Evolutionary conservation across 2,113 vertebrate genomes (phyloP).

Genomic region (Rattus rattus): DNA sequence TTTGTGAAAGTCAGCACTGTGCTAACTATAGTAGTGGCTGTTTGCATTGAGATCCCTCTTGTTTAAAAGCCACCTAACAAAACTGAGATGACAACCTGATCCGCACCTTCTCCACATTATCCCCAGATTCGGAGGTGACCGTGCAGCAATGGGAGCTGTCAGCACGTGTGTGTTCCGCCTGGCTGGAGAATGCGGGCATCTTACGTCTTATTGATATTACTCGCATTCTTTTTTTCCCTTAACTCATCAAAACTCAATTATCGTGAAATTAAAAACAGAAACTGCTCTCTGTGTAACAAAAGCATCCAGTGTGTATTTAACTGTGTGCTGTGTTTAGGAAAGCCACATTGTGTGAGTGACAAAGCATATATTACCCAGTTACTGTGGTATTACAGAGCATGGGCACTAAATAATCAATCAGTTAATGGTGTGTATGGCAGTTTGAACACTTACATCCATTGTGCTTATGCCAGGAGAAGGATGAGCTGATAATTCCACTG

Average conservation of each 20-base stretch:
- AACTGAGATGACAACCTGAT: constrained; percentile 83
- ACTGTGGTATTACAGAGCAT: constrained; percentile 87
- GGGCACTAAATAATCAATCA: constrained; percentile 91
- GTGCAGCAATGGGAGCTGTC: constrained; percentile 85
- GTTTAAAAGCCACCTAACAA: constrained; percentile 83
- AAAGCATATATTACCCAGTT: constrained; percentile 90
- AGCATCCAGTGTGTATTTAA: constrained; percentile 85
- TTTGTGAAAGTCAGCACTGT: constrained; percentile 77
- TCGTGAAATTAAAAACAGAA: constrained; percentile 89
- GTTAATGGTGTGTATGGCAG: constrained; percentile 92
- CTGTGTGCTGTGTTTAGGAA: constrained; percentile 82
- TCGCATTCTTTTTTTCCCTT: constrained; percentile 87
- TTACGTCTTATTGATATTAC: constrained; percentile 77
- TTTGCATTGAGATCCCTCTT: constrained; percentile 78
- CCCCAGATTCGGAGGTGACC: constrained; percentile 83
- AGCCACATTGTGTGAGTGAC: constrained; percentile 85
- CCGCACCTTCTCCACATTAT: constrained; percentile 79
- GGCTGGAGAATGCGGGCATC: constrained; percentile 83
- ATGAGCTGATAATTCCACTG: constrained; percentile 85
- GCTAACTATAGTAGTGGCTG: constrained; percentile 79
- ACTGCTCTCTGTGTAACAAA: constrained; percentile 84
- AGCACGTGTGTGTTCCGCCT: constrained; percentile 83
- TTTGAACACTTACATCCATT: constrained; percentile 89
- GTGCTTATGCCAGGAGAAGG: constrained; percentile 88
- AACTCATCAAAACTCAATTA: constrained; percentile 86